A percentile compares a stretch with the other conserved stretches of the same genome.
Evolutionary conservation across 37 sponge, comb jelly and placozoan genomes (phyloP).

Genomic region (Halichondria panicea): DNA sequence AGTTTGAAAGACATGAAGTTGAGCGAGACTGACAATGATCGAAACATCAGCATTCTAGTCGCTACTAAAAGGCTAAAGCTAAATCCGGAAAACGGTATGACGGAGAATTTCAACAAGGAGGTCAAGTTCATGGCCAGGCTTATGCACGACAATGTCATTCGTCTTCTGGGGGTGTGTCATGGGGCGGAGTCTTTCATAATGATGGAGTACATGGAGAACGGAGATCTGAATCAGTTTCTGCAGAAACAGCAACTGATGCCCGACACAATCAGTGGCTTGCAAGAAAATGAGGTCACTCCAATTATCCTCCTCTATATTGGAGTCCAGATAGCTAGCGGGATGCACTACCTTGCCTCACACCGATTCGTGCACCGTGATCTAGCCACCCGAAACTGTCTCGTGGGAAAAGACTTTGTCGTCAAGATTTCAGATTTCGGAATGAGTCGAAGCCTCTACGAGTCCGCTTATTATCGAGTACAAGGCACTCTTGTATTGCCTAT

Average conservation of each 20-base stretch:
- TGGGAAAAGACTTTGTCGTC: slow-evolving; percentile 77
- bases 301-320: slow-evolving; percentile 72
- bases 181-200: slow-evolving; percentile 74
- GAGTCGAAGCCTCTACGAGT: slow-evolving; percentile 79
- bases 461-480: slow-evolving; percentile 74
- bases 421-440: slow-evolving; percentile 93
- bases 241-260: slow-evolving; percentile 63
- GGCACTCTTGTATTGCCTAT: slow-evolving; percentile 71
- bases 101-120: slow-evolving; percentile 76
- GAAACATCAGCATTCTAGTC: slow-evolving; percentile 46
- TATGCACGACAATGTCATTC: slow-evolving; percentile 73
- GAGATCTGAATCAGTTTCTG: slow-evolving; percentile 89
- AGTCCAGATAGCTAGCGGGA: slow-evolving; percentile 81
- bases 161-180: slow-evolving; percentile 68
- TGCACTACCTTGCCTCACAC: slow-evolving; percentile 76
- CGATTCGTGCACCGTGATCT: slow-evolving; percentile 85
- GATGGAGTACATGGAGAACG: slow-evolving; percentile 98
- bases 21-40: slow-evolving; percentile 52
- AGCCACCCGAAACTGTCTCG: slow-evolving; percentile 88
- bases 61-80: slow-evolving; percentile 74
- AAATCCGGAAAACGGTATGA: slow-evolving; percentile 55
- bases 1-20: slow-evolving; percentile 56
- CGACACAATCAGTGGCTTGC: slow-evolving; percentile 53
- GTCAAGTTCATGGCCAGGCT: slow-evolving; percentile 83
- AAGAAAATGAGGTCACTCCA: slow-evolving; percentile 63